Base-by-base conservation (phyloP, 2,113 vertebrate genomes). In the Strigops habroptila region DNA sequence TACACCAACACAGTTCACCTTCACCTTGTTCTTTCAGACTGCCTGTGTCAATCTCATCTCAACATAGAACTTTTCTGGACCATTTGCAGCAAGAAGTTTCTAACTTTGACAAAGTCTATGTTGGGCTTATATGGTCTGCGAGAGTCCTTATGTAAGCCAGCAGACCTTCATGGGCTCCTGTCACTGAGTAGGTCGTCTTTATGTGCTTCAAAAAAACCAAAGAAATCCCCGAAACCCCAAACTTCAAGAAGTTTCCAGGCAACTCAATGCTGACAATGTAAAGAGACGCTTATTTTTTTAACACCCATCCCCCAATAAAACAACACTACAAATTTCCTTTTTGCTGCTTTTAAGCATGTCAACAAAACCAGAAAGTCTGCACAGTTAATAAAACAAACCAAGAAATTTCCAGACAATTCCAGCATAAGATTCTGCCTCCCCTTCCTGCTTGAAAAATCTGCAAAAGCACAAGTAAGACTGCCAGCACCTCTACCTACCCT, bases 201-300 rank as follows among this genome's bases (percentile, higher is more conserved):
- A 79, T 35, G n/a, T 43, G 43, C 30, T 49, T 57, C 44, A 69
- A 41, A 63, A 46, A 59, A 86, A 16, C 2, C 18, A 24, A 69
- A 30, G 11, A 62, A 23, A 1, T 6, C 9, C 4, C 10, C 5
- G 11, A n/a, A 6, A 3, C 2, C 14, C 11, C 37, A 57, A 70
- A 69, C 28, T 15, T 19, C 46, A 59, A 59, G 18, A 67, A 48
- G 19, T 71, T 75, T 67, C 63, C 41, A 78, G 60, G 65, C 30
- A 70, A 74, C 19, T 67, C n/a, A 80, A 15, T 21, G 18, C 27
- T 68, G 60, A 46, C 46, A 78, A 60, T 18, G 18, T n/a, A 83
- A 92, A 89, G 41, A 86, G 91, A 52, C 21, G 75, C 28, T 31
- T 67, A 65, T 71, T 90, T 94, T 19, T 46, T 27, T 48, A 89